Conservation (phyloP, 2,888 invertebrate genomes). For the Bruchidius siliquastri region DNA sequence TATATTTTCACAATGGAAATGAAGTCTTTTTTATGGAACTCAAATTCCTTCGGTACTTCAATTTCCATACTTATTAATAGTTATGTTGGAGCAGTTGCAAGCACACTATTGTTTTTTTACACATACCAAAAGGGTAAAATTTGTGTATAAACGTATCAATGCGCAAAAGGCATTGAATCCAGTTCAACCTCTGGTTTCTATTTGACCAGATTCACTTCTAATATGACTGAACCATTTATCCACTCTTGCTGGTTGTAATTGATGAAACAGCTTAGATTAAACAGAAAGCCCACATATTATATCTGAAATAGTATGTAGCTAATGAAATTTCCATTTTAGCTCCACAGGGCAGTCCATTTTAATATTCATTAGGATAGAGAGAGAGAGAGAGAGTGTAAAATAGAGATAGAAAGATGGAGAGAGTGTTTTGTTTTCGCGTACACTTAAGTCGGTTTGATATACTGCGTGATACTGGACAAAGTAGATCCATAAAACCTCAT, state of each 20-base stretch:
- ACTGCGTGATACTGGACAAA: background rate
- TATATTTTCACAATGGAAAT: too few species aligned
- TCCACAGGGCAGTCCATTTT: constrained; percentile 8
- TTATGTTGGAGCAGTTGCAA: too few species aligned
- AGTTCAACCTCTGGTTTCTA: too few species aligned
- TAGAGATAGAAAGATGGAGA: background rate
- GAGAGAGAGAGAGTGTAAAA: background rate
- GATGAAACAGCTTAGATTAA: background rate
- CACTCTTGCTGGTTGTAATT: background rate
- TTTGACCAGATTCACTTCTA: background rate
- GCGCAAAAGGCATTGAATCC: too few species aligned
- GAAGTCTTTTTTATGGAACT: too few species aligned
- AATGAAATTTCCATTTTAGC: constrained; percentile 18
- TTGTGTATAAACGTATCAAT: too few species aligned
- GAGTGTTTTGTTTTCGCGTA: constrained; percentile 9
- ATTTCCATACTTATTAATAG: too few species aligned
- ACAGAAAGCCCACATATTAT: background rate
- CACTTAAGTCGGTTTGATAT: background rate
- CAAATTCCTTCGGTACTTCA: too few species aligned
- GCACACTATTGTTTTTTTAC: too few species aligned
- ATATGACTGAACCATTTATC: background rate
- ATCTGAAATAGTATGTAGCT: constrained; percentile 15
- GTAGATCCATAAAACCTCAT: constrained; percentile 3
- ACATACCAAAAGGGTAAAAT: too few species aligned
- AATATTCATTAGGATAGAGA: constrained; percentile 17